These are phyloP conservation scores for Ianthella basta DNA, from an alignment of 37 sponge, comb jelly and placozoan genomes.

Conservation along the genomic window DNA sequence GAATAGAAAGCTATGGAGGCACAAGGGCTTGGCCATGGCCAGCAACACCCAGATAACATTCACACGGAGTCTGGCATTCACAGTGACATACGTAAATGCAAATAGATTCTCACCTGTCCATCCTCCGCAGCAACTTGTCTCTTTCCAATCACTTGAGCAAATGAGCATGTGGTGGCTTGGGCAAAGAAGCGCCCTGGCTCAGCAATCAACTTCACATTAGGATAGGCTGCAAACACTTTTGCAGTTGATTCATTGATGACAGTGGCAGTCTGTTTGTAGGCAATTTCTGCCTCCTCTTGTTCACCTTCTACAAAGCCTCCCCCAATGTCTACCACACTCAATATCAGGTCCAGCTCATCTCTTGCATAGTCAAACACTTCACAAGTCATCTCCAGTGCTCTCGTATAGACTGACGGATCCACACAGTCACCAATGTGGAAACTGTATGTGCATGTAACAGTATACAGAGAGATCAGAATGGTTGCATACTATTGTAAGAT, in stretches of 20 bases:
- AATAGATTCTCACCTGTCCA: neutral
- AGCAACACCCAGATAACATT: too few species aligned
- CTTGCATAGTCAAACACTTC: slow-evolving; percentile 64
- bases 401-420: slow-evolving; percentile 56
- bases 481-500: too few species aligned
- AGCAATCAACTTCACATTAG: slow-evolving; percentile 71
- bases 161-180: slow-evolving; percentile 60
- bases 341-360: slow-evolving; percentile 50
- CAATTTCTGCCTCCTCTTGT: slow-evolving; percentile 2
- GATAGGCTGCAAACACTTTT: neutral
- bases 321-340: slow-evolving; percentile 88
- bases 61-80: too few species aligned
- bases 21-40: too few species aligned
- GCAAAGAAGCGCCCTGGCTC: slow-evolving; percentile 95
- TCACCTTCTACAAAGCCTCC: slow-evolving; percentile 85
- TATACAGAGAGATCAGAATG: too few species aligned
- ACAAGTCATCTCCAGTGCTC: slow-evolving; percentile 63
- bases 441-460: slow-evolving; percentile 57
- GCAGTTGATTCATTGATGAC: neutral
- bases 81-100: neutral
- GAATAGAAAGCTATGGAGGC: too few species aligned
- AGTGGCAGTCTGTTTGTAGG: slow-evolving; percentile 37
- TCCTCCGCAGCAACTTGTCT: slow-evolving; percentile 1
- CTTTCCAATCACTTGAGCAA: slow-evolving; percentile 74
- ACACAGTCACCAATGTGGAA: slow-evolving; percentile 93